phyloP scores from a whole-genome alignment of 2,888 invertebrate genomes.

The Lycaena phlaeas region DNA sequence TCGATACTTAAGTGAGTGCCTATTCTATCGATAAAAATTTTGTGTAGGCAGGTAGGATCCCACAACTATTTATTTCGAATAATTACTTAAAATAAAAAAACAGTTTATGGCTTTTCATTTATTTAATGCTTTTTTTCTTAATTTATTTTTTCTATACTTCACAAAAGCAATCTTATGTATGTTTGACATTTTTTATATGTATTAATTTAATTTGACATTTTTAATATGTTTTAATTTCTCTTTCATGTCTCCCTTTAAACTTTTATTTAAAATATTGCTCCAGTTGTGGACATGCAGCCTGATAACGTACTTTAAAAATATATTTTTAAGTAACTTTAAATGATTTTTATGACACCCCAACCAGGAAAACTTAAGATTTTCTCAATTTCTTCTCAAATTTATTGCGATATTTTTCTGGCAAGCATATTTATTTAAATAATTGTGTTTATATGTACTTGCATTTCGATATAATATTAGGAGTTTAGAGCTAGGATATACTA shows the following conservation, averaged over 20 bases:
- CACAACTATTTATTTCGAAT: background rate
- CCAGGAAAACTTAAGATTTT: background rate
- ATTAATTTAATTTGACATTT: no score
- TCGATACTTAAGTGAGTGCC: constrained; percentile 1
- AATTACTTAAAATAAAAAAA: background rate
- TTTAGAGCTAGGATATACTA: constrained; percentile 9
- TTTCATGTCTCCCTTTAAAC: constrained; percentile 12
- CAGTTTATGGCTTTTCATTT: background rate
- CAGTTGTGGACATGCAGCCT: constrained; percentile 12
- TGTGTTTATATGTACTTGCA: background rate
- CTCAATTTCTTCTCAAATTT: background rate
- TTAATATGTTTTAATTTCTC: no score
- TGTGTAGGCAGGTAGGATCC: background rate
- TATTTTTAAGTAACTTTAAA: background rate
- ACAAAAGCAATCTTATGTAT: no score
- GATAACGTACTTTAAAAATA: constrained; percentile 9
- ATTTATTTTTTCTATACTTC: background rate
- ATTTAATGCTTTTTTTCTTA: constrained; percentile 5
- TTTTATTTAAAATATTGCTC: constrained; percentile 15
- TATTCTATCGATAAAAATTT: constrained; percentile 2
- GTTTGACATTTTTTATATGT: no score
- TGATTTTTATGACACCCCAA: background rate
- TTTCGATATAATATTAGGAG: background rate
- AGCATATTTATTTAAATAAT: constrained; percentile 3
- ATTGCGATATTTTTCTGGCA: background rate